phyloP scores from a whole-genome alignment of 2,888 invertebrate genomes.

The Xestia ashworthii region DNA sequence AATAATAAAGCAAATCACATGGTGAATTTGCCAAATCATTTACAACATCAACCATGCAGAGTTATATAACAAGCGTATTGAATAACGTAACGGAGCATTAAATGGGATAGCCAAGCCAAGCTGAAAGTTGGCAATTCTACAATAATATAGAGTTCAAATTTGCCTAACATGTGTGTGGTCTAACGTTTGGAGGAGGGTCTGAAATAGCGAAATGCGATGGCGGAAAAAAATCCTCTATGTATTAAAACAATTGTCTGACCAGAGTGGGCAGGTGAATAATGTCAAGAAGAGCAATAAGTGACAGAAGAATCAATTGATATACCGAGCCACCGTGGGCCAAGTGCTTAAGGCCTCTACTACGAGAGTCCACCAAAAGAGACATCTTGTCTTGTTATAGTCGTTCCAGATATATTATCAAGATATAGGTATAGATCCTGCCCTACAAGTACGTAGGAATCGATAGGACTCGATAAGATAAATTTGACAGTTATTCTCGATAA shows the following conservation, averaged over 20 bases:
- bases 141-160: constrained; percentile 25
- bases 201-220: neutral
- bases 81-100: constrained; percentile 50
- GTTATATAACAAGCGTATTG: constrained; percentile 45
- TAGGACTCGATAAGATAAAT: no score
- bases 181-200: neutral
- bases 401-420: no score
- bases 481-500: no score
- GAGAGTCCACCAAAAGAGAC: no score
- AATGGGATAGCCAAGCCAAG: constrained; percentile 43
- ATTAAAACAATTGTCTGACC: neutral
- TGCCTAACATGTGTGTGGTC: neutral
- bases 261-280: neutral
- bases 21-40: constrained; percentile 39
- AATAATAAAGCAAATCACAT: neutral
- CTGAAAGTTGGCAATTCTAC: constrained; percentile 42
- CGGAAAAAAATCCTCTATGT: neutral
- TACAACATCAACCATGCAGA: constrained; percentile 19
- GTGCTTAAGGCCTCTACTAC: no score
- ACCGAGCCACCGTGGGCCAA: neutral
- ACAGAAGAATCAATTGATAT: neutral
- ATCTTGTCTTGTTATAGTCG: no score
- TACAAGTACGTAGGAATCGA: no score
- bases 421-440: no score
- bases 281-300: neutral